phyloP scores from a whole-genome alignment of 2,113 vertebrate species.

The Indicator indicator region DNA sequence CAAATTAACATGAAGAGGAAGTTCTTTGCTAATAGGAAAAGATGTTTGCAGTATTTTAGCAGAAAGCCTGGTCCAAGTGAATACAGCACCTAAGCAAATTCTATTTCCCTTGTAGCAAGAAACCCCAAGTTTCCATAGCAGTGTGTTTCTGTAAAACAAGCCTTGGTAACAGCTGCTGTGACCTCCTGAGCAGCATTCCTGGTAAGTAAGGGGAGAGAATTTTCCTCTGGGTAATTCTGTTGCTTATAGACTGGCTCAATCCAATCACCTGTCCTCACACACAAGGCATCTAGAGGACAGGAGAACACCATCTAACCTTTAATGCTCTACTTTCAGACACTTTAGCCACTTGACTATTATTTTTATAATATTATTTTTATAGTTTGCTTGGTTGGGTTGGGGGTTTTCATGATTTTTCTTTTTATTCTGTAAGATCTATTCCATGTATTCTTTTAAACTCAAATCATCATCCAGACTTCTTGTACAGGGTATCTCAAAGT shows the following conservation, averaged over 20 bases:
- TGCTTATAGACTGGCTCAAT: not conserved
- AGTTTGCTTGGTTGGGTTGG: not conserved
- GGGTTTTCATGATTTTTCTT: too few species aligned
- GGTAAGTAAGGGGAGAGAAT: rapidly evolving
- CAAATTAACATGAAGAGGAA: not conserved
- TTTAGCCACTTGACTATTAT: not conserved
- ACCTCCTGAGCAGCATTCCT: not conserved
- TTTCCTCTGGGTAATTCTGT: not conserved
- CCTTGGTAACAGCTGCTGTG: not conserved
- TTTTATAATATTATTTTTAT: not conserved
- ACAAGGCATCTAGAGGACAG: not conserved
- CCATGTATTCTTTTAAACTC: not conserved
- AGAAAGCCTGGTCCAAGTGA: not conserved
- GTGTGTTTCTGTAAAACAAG: not conserved
- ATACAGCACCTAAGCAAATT: not conserved
- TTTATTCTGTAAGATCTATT: not conserved
- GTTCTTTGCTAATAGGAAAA: not conserved
- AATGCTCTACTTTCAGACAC: not conserved
- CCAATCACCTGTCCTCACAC: not conserved
- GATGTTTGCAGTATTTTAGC: not conserved
- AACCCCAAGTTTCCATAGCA: not conserved
- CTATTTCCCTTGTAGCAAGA: not conserved
- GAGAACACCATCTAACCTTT: not conserved
- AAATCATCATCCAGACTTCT: not conserved
- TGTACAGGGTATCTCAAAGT: not conserved